Evolutionary conservation across 1,140 invertebrate species (phyloP), one percentile per base, ranked within the genome.

Genomic region (Cheumatopsyche charites): DNA sequence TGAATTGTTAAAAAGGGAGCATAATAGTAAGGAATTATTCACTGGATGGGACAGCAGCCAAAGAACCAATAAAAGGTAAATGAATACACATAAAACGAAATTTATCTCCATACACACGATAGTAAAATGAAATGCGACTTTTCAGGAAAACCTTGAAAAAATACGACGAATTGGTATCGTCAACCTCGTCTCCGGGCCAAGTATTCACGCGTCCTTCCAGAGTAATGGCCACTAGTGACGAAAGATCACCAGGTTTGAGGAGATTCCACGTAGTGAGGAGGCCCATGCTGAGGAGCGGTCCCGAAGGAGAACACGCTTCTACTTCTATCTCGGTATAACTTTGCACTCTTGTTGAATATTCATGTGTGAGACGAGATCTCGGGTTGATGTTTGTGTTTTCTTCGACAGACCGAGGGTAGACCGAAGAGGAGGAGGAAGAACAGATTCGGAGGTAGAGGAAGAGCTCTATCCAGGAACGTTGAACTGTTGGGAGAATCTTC

Each of bases 261-360:
- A 76, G 19, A 52, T 13, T 63, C 62, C 17, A 15, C 19, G 69
- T 45, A 62, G 15, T 71, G 36, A 47, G 69, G 25, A 71, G 70
- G 58, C 70, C 72, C 9, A 73, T 71, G 43, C 23, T 58, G 3
- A 76, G 49, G 49, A 73, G 70, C 42, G 75, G 75, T 55, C 45
- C 41, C 23, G 9, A 21, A 0, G 23, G 72, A 3, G 75, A 73
- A 49, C 29, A 73, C 41, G 70, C 69, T n/a, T n/a, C 12, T 5
- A 43, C 68, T 61, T 21, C 66, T 7, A 67, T 42, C 26, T 29
- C 66, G 49, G 74, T 75, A 62, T 23, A 15, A 7, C 9, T 55
- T 23, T 12, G 3, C 29, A 9, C 5, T 55, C 49, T 21, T 12
- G 3, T 55, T 21, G 19, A 55, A 55, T 36, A 36, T 36, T 36